Conservation (phyloP, 2,797 vertebrate species). For the Calcarius lapponicus region DNA sequence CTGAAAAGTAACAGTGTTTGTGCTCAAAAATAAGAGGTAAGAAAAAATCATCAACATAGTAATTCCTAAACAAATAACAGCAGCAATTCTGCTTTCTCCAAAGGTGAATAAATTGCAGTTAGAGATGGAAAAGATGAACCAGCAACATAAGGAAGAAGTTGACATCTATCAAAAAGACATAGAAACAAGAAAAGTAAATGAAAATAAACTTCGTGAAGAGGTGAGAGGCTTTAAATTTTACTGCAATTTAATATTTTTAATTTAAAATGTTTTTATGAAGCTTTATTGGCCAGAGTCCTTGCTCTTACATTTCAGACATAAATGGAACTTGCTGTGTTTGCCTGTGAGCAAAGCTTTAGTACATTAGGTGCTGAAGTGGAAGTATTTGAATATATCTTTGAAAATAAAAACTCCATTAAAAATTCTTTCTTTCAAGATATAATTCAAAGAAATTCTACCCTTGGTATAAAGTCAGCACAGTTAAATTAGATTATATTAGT, state of each 20-base stretch:
- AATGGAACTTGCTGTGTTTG: neutral
- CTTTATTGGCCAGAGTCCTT: neutral
- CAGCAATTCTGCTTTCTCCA: conserved; percentile 29
- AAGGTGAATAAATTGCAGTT: conserved; percentile 83
- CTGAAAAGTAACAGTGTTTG: neutral
- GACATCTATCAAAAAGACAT: conserved; percentile 79
- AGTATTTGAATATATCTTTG: neutral
- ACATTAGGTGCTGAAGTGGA: neutral
- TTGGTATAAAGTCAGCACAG: neutral
- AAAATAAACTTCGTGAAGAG: conserved; percentile 82
- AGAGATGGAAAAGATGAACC: conserved; percentile 75
- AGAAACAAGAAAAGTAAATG: conserved; percentile 73
- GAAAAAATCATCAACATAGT: neutral
- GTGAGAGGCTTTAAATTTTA: conserved; percentile 71
- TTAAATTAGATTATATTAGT: neutral
- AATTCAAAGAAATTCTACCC: neutral
- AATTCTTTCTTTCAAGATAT: neutral
- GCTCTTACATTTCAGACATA: neutral
- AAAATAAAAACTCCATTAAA: neutral
- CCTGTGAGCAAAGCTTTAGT: neutral
- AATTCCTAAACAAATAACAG: neutral
- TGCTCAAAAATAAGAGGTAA: neutral
- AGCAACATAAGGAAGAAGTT: conserved; percentile 74
- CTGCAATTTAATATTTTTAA: neutral
- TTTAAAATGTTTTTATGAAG: neutral